These are phyloP conservation scores for Plecotus auritus DNA, from an alignment of 2,113 vertebrate genomes.

Conservation along the genomic window DNA sequence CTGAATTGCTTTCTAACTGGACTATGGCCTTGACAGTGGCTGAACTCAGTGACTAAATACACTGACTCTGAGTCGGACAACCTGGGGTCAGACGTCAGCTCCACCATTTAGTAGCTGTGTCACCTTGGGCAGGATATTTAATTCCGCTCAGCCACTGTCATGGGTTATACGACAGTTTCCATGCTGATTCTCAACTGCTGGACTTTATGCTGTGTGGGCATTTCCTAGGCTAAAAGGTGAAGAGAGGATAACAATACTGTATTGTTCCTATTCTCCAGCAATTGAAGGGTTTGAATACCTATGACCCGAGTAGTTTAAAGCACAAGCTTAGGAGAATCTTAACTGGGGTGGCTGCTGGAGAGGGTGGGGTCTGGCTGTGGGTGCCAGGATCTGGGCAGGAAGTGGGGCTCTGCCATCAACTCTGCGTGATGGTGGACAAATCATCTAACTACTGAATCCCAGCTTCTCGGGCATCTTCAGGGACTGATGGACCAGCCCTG, in stretches of 20 bases:
- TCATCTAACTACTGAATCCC: neutral
- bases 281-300: neutral
- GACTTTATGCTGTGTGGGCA: neutral
- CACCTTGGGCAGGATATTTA: neutral
- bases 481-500: accelerated
- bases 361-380: accelerated
- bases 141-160: neutral
- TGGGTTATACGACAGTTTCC: neutral
- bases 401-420: neutral
- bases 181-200: neutral
- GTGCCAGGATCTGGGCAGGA: neutral
- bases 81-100: neutral
- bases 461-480: neutral
- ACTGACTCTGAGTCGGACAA: neutral
- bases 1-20: neutral
- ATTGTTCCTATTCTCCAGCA: neutral
- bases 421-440: neutral
- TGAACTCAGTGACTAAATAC: neutral
- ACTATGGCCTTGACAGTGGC: accelerated
- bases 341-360: neutral
- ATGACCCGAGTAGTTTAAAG: neutral
- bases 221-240: neutral
- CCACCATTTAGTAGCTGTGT: neutral
- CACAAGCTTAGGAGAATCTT: neutral
- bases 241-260: neutral